Evolutionary conservation across 2,888 invertebrate species (phyloP).

Genomic region (Neuroscelio doddi): DNA sequence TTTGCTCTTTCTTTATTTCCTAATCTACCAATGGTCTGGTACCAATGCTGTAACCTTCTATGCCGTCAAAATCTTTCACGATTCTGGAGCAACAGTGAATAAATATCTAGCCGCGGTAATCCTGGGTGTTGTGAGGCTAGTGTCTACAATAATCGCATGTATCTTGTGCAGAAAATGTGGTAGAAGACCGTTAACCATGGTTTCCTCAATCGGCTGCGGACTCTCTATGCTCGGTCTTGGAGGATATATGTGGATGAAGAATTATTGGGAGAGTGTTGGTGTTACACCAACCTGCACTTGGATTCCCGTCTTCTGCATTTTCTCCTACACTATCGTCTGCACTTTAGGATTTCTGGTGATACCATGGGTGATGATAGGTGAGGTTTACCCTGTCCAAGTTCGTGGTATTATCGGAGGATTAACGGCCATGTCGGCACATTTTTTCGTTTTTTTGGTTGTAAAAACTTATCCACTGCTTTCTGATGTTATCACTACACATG

Average conservation of each 20-base stretch:
- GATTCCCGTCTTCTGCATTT: slow-evolving; percentile 78
- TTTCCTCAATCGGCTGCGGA: slow-evolving; percentile 78
- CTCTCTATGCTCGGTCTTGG: slow-evolving; percentile 77
- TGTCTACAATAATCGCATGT: slow-evolving; percentile 79
- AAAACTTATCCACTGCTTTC: slow-evolving; percentile 78
- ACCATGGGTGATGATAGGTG: slow-evolving; percentile 85
- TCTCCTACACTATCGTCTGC: slow-evolving; percentile 77
- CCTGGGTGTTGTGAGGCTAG: slow-evolving; percentile 76
- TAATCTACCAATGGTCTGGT: slow-evolving; percentile 82
- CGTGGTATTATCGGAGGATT: slow-evolving; percentile 80
- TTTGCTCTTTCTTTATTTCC: slow-evolving; percentile 78
- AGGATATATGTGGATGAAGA: slow-evolving; percentile 76
- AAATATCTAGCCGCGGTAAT: slow-evolving; percentile 77
- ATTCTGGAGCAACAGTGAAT: slow-evolving; percentile 75
- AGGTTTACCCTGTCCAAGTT: slow-evolving; percentile 80
- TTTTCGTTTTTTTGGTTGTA: slow-evolving; percentile 79
- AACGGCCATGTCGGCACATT: slow-evolving; percentile 79
- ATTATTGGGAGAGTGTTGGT: slow-evolving; percentile 72
- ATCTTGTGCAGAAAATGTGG: slow-evolving; percentile 77
- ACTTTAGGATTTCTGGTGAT: slow-evolving; percentile 80
- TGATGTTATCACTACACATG: slow-evolving; percentile 74
- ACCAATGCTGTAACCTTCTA: slow-evolving; percentile 82
- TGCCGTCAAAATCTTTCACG: slow-evolving; percentile 79
- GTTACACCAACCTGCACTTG: slow-evolving; percentile 73
- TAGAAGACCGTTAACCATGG: slow-evolving; percentile 77